Percentiles rank a stretch among this genome's conserved stretches.
These are phyloP conservation scores for Neomorphus geoffroyi DNA, from an alignment of 2,797 vertebrate genomes.

Conservation along the genomic window DNA sequence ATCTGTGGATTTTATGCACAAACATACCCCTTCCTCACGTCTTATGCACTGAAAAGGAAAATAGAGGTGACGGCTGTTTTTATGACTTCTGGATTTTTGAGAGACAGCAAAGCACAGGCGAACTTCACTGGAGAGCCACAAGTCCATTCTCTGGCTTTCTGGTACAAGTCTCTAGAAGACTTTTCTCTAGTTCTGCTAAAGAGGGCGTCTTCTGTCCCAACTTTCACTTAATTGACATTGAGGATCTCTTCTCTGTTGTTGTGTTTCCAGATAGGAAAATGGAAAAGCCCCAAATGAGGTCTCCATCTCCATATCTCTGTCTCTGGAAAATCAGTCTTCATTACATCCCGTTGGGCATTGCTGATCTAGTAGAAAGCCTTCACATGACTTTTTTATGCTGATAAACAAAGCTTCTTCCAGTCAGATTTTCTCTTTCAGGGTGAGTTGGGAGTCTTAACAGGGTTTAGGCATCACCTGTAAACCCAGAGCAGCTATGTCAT, in stretches of 20 bases:
- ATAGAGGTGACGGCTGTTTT: background rate
- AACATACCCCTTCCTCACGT: background rate
- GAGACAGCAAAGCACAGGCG: background rate
- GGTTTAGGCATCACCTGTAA: background rate
- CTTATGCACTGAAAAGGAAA: background rate
- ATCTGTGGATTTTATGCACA: background rate
- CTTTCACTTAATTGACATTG: background rate
- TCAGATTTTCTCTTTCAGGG: background rate
- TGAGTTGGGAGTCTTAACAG: background rate
- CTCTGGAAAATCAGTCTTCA: background rate
- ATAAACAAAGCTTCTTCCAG: background rate
- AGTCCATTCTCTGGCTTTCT: background rate
- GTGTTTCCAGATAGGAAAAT: background rate
- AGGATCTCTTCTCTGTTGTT: background rate
- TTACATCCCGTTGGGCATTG: background rate
- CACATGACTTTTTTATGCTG: background rate
- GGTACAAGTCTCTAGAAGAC: background rate
- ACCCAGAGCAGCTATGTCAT: background rate
- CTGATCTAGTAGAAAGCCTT: background rate
- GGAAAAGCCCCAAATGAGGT: background rate
- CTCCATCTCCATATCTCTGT: background rate
- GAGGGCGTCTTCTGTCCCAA: background rate
- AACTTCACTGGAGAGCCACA: background rate
- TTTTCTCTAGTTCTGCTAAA: constrained; percentile 4
- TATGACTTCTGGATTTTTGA: background rate